A percentile compares a stretch with the other conserved stretches of the same genome.
phyloP scores from a whole-genome alignment of 2,888 invertebrate genomes.

The Gibbula magus region DNA sequence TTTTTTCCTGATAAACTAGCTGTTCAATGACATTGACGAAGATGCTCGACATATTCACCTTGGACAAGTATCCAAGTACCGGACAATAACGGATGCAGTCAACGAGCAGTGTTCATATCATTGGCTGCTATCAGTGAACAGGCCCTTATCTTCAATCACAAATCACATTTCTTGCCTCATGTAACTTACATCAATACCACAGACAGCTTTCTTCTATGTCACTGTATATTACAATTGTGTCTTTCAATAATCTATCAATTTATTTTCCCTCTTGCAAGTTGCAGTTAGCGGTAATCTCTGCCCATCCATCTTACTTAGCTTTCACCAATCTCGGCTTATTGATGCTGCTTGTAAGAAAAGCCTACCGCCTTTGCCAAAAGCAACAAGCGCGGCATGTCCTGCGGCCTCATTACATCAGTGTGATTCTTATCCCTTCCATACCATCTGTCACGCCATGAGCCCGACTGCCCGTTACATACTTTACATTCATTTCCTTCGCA shows the following conservation, averaged over 20 bases:
- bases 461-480: background rate
- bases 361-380: background rate
- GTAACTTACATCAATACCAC: background rate
- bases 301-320: slow-evolving; percentile 1
- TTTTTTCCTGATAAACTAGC: too few relatives aligned
- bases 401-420: background rate
- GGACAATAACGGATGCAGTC: too few relatives aligned
- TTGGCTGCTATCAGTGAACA: too few relatives aligned
- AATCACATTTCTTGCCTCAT: too few relatives aligned
- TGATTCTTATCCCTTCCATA: background rate
- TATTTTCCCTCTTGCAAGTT: background rate
- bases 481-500: background rate
- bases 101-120: too few relatives aligned
- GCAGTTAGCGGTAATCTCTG: background rate
- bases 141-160: too few relatives aligned
- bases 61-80: too few relatives aligned
- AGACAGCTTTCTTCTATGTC: background rate
- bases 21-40: too few relatives aligned
- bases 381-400: too few relatives aligned
- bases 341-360: background rate
- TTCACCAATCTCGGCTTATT: background rate
- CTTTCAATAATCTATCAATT: slow-evolving; percentile 15
- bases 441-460: background rate
- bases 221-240: slow-evolving; percentile 8
- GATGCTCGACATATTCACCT: too few relatives aligned